phyloP scores from a whole-genome alignment of 2,888 invertebrate species.

The Gnatocerus cornutus region DNA sequence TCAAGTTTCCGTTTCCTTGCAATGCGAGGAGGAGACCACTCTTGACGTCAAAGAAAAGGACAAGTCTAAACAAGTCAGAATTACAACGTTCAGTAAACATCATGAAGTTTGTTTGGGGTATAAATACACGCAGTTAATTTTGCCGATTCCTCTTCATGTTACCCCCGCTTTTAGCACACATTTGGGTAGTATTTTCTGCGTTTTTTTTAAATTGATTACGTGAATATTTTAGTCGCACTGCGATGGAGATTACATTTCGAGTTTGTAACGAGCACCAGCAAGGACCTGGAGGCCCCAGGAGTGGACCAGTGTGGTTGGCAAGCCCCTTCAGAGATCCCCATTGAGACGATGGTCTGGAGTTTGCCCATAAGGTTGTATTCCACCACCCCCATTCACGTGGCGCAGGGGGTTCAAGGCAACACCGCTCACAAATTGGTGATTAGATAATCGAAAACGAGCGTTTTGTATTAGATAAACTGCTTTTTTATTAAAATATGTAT shows the following conservation, averaged over 20 bases:
- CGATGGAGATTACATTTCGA: conserved; percentile 98
- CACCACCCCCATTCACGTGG: conserved; percentile 88
- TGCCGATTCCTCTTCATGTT: conserved; percentile 95
- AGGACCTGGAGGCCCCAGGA: conserved; percentile 74
- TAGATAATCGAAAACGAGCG: conserved; percentile 17
- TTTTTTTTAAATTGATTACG: conserved; percentile 1
- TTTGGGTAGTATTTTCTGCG: conserved; percentile 75
- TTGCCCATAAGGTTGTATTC: conserved; percentile 95
- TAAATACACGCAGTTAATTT: conserved; percentile 89
- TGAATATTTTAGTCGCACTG: conserved; percentile 80
- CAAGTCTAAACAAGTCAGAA: conserved; percentile 65
- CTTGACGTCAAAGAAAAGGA: conserved; percentile 60
- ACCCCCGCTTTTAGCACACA: conserved; percentile 97
- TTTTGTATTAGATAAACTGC: conserved; percentile 14
- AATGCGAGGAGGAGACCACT: conserved; percentile 87
- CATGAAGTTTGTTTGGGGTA: conserved; percentile 95
- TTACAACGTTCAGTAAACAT: conserved; percentile 88
- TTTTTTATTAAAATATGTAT: conserved; percentile 43
- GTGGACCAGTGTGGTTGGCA: conserved; percentile 81
- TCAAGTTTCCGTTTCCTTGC: conserved; percentile 96
- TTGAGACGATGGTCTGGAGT: conserved; percentile 99
- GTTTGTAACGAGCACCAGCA: conserved; percentile 90
- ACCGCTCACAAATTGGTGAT: conserved; percentile 66
- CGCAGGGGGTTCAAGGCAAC: conserved; percentile 75
- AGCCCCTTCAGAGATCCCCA: conserved; percentile 89